These are phyloP conservation scores for Theristicus caerulescens DNA, from an alignment of 2,113 vertebrate genomes.

Conservation along the genomic window DNA sequence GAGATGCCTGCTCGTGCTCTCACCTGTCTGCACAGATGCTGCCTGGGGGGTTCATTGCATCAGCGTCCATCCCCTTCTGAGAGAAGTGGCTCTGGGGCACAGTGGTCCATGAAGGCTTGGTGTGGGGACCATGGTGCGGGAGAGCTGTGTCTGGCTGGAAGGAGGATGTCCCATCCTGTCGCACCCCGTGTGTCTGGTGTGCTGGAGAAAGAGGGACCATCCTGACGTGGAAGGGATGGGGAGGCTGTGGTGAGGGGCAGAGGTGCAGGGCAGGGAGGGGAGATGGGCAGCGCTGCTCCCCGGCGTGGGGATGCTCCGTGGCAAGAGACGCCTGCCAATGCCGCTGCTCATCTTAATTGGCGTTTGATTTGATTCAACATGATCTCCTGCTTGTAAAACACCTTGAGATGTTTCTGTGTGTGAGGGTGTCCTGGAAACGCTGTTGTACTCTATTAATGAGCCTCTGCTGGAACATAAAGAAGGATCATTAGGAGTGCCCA, in stretches of 20 bases:
- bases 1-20: accelerated
- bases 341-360: constrained; percentile 49
- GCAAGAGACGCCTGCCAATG: not conserved
- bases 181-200: too few species aligned
- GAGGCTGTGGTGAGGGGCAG: not conserved
- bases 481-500: constrained; percentile 57
- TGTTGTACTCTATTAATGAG: constrained; percentile 53
- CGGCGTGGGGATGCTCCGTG: not conserved
- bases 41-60: not conserved
- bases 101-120: too few species aligned
- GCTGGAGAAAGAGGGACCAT: not conserved
- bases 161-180: not conserved
- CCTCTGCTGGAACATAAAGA: constrained; percentile 52
- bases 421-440: constrained; percentile 63
- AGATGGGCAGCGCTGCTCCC: not conserved
- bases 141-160: not conserved
- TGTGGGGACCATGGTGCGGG: accelerated
- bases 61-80: not conserved
- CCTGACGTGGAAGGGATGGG: accelerated
- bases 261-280: not conserved
- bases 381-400: constrained; percentile 63
- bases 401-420: constrained; percentile 60
- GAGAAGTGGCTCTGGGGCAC: not conserved
- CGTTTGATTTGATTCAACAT: constrained; percentile 67
- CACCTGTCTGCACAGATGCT: accelerated